Evolutionary conservation across 2,797 vertebrate species (phyloP).

Genomic region (Smutsia gigantea): DNA sequence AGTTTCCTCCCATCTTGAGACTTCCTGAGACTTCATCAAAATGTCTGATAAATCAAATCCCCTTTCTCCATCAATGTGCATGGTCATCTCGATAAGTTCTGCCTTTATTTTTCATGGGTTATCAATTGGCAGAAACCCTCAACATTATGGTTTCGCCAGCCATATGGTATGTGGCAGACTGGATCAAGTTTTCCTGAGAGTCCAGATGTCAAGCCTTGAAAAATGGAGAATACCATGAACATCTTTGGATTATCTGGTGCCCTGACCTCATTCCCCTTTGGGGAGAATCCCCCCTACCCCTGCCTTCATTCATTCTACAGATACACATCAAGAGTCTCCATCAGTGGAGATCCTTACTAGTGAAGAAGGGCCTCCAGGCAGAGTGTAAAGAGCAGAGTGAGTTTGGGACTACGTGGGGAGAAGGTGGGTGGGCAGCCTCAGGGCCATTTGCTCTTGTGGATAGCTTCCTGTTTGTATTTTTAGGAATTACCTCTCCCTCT

Average conservation of each 20-base stretch:
- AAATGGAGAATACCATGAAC: background rate
- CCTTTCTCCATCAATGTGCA: background rate
- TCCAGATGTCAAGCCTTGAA: background rate
- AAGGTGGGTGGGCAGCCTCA: background rate
- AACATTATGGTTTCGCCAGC: background rate
- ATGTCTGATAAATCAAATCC: background rate
- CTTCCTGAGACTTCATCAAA: background rate
- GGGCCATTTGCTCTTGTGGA: no score
- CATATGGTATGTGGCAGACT: background rate
- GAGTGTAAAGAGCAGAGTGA: background rate
- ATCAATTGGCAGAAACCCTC: background rate
- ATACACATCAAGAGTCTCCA: background rate
- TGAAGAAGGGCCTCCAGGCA: background rate
- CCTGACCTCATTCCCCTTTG: conserved; percentile 13
- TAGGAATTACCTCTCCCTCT: background rate
- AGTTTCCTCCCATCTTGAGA: background rate
- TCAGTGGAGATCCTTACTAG: background rate
- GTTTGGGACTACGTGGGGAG: background rate
- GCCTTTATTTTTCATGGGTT: background rate
- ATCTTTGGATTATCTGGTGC: background rate
- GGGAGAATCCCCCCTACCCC: background rate
- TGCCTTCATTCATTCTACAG: background rate
- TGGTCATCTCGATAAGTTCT: background rate
- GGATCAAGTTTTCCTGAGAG: conserved; percentile 19
- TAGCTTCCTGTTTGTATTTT: background rate